A percentile compares a stretch with the other conserved stretches of the same genome.
Conservation (phyloP, 2,888 invertebrate genomes). For the Sphinx pinastri region DNA sequence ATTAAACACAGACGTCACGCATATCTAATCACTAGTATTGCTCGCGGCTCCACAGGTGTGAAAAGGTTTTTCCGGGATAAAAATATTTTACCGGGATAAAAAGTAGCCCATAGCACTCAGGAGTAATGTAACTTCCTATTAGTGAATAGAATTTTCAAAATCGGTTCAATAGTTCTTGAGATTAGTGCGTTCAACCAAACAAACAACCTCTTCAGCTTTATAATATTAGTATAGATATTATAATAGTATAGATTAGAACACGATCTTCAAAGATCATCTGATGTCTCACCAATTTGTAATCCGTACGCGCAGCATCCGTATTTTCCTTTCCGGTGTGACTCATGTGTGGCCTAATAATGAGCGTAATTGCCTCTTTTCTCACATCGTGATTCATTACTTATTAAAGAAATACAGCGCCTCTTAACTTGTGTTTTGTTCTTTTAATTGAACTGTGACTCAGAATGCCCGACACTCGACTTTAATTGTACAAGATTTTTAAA, state of each 20-base stretch:
- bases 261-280: neutral
- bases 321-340: conserved; percentile 64
- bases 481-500: conserved; percentile 53
- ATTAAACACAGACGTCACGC: too few species aligned
- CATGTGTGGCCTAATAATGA: conserved; percentile 70
- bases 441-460: conserved; percentile 71
- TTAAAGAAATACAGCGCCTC: conserved; percentile 61
- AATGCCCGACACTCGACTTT: conserved; percentile 51
- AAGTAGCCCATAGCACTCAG: too few species aligned
- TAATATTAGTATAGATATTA: too few species aligned
- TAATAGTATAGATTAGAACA: too few species aligned
- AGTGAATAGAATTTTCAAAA: too few species aligned
- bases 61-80: too few species aligned
- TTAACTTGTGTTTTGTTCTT: conserved; percentile 66
- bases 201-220: too few species aligned
- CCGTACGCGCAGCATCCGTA: conserved; percentile 45
- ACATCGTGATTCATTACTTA: conserved; percentile 79
- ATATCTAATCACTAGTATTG: neutral
- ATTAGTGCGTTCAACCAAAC: too few species aligned
- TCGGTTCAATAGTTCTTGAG: too few species aligned
- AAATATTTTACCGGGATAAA: too few species aligned
- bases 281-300: conserved; percentile 15
- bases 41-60: too few species aligned
- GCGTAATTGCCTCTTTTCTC: conserved; percentile 79
- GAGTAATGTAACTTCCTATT: too few species aligned